phyloP scores from a whole-genome alignment of 2,113 vertebrate genomes.

The Cebidichthys violaceus region DNA sequence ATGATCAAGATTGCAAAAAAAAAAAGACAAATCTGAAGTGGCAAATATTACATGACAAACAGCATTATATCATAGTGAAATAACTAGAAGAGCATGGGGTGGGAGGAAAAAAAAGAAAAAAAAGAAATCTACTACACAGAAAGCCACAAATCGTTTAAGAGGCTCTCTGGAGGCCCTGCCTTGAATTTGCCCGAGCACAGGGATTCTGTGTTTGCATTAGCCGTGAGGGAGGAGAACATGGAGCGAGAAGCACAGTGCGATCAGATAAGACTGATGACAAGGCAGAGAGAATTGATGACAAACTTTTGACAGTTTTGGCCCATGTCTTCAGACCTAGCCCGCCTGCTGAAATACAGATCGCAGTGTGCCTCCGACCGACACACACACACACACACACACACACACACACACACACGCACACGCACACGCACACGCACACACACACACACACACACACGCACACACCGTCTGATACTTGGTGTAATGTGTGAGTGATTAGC shows the following conservation, averaged over 20 bases:
- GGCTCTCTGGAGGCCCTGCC: slow-evolving; percentile 48
- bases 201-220: slow-evolving; percentile 69
- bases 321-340: slow-evolving; percentile 80
- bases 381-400: too few species aligned
- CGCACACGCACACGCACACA: slow-evolving; percentile 65
- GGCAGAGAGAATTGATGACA: slow-evolving; percentile 86
- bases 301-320: slow-evolving; percentile 85
- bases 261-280: slow-evolving; percentile 88
- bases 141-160: slow-evolving; percentile 36
- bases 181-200: slow-evolving; percentile 46
- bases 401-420: slow-evolving; percentile 21
- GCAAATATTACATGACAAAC: background rate
- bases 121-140: slow-evolving; percentile 27
- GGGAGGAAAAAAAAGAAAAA: background rate
- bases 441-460: slow-evolving; percentile 16
- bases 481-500: slow-evolving; percentile 55
- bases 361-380: slow-evolving; percentile 71
- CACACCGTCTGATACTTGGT: slow-evolving; percentile 30
- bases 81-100: background rate
- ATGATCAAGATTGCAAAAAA: background rate
- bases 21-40: background rate
- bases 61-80: background rate
- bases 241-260: slow-evolving; percentile 77
- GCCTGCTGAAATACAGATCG: slow-evolving; percentile 87
- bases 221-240: slow-evolving; percentile 64